Evolutionary conservation across 2,888 invertebrate genomes (phyloP).

Genomic region (Drosophila macrospina): DNA sequence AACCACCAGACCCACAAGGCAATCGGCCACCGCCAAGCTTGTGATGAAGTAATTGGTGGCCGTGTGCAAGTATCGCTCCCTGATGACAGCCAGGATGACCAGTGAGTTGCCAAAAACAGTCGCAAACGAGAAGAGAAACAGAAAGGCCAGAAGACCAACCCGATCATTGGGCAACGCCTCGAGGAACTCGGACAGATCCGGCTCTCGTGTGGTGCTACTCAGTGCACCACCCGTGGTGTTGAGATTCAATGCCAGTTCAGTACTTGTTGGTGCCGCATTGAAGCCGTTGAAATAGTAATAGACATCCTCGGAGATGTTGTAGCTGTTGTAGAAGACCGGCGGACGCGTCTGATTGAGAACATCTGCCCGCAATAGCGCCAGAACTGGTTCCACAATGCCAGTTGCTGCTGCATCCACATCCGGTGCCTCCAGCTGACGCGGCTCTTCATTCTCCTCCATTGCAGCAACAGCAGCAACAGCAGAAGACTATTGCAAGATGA

Average conservation of each 20-base stretch:
- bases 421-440: conserved; percentile 48
- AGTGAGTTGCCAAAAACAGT: conserved; percentile 98
- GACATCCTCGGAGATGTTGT: conserved; percentile 84
- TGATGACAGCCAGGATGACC: conserved; percentile 96
- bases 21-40: conserved; percentile 98
- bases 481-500: conserved; percentile 48
- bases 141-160: conserved; percentile 91
- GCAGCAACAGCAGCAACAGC: conserved; percentile 34
- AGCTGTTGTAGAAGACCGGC: conserved; percentile 81
- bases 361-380: conserved; percentile 59
- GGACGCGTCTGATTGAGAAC: conserved; percentile 71
- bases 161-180: conserved; percentile 89
- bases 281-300: conserved; percentile 83
- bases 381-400: conserved; percentile 54
- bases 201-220: conserved; percentile 76
- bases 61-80: conserved; percentile 97
- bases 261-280: conserved; percentile 60
- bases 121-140: conserved; percentile 94
- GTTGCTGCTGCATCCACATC: conserved; percentile 50
- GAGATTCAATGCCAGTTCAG: conserved; percentile 52
- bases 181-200: conserved; percentile 83
- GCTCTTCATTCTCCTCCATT: conserved; percentile 75
- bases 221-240: conserved; percentile 31
- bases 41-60: conserved; percentile 99
- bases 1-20: conserved; percentile 97